Base-by-base conservation (phyloP, 2,888 invertebrate genomes). In the Pedicia rivosa region DNA sequence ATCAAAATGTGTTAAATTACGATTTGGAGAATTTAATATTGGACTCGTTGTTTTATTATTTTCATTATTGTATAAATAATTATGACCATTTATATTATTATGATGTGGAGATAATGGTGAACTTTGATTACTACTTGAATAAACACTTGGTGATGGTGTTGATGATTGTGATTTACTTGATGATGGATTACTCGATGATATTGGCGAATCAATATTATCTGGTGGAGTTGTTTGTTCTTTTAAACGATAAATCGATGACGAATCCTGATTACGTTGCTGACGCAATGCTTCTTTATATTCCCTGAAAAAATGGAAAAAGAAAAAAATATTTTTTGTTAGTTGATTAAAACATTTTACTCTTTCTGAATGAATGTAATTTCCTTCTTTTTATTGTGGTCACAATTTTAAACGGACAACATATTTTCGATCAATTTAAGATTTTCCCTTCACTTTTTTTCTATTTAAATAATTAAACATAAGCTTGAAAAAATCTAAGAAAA, bases 281-380 rank as follows among this genome's bases (percentile, higher is more conserved):
- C 80, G 78, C 55, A 86, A 61, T 40, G 86, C 86, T 69, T 87
- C 87, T 66, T 87, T 87, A 65, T 86, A 87, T 66, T 87, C 86
- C 63, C 84, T 74, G 64, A 5, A 65, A 68, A 42, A 14, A 19
- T 35, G 15, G 17, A n/a, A n/a, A n/a, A n/a, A n/a, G n/a, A n/a
- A n/a, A n/a, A n/a, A n/a, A n/a, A n/a, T n/a, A n/a, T n/a, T n/a
- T n/a, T n/a, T n/a, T n/a, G n/a, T n/a, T n/a, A n/a, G n/a, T n/a
- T n/a, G n/a, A n/a, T n/a, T n/a, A n/a, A n/a, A n/a, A n/a, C n/a
- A n/a, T n/a, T n/a, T n/a, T n/a, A n/a, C n/a, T n/a, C n/a, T n/a
- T n/a, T n/a, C n/a, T n/a, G n/a, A n/a, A n/a, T n/a, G n/a, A n/a
- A n/a, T n/a, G n/a, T n/a, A n/a, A n/a, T n/a, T n/a, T n/a, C n/a